Base-by-base conservation (phyloP, 2,113 vertebrate species). In the Diphyllodes magnificus region DNA sequence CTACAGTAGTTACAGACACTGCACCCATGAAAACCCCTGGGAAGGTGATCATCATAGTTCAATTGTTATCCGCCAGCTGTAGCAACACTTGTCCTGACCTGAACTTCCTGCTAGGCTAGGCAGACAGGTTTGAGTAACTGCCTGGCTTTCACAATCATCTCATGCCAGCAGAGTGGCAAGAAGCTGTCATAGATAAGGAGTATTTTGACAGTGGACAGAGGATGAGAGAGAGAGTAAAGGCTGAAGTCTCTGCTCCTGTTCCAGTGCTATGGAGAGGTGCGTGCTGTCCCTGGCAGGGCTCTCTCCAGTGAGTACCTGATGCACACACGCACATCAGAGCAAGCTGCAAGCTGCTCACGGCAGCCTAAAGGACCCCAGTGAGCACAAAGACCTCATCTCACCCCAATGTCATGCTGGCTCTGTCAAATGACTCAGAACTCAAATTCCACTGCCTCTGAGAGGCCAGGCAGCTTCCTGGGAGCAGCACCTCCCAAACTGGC, bases 41-140 rank as follows among this genome's bases (percentile, higher is more conserved):
- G 84, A 83, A 1, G 2, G 35, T 3, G 13, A 68, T 28, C 15
- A n/a, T 13, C 19, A 39, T 24, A 50, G 3, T 44, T 75, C 42
- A 90, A 5, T 39, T 82, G 21, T 37, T 75, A 60, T 1, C 75
- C 44, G 56, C 13, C 73, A 80, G 28, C 10, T 27, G 51, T 56
- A 79, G 27, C 60, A 65, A 76, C 17, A 35, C 37, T 56, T 60
- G 71, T 33, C 64, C 42, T 77, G 49, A 77, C 91, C 79, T 42
- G 71, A 88, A 88, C 69, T 88, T 88, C 93, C 53, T 57, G 88
- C 63, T 37, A 47, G 27, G 39, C 80, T 9, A 9, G 88, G 50
- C 39, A 73, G 51, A 33, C 82, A 60, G 88, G 88, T 64, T 39
- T 31, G 51, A 94, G 65, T 13, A 44, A 53, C 35, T 56, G 61